Evolutionary conservation across 1,140 invertebrate genomes (phyloP), one percentile per base, ranked within the genome.

Genomic region (Drosophila biarmipes): DNA sequence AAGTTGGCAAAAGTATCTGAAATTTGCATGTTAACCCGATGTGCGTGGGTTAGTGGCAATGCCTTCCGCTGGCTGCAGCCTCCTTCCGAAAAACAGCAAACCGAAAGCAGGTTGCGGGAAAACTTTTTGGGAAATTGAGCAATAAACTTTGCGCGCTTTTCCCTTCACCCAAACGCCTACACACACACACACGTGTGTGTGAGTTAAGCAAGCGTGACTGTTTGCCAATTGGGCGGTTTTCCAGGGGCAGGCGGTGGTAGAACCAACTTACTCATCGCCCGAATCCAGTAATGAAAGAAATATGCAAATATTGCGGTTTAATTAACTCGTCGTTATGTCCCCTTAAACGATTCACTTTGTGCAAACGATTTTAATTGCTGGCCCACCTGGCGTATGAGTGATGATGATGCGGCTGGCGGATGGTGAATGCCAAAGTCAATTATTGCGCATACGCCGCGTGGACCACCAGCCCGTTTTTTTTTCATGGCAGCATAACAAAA

Each of bases 291-390:
- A 67, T 87, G 84, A 76, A 67, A 53, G 78, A 78, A 89, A 76
- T 87, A 89, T 87, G 82, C 75, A 82, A 87, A 87, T 87, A 87
- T 87, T 75, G 82, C 84, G 84, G 84, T 87, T 87, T 87, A 87
- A 87, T 87, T 87, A 87, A 87, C 66, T 87, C 72, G 75, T 64
- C 71, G 58, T 64, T 58, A 57, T 58, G 46, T 56, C 43, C 24
- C 19, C 40, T 15, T 12, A 1, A 12, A 48, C 66, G 43, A 53
- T 63, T 76, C 64, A 71, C 56, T 31, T 68, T 72, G 53, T 54
- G 74, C 40, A 78, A 55, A 63, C 43, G 64, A 35, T 76, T 89
- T 87, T 87, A 87, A 87, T 87, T 87, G 79, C 61, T 49, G 37
- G 43, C 57, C 57, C 78, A 75, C 63, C 42, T 58, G 81, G 81